Percentiles rank a stretch among this genome's conserved stretches.
Evolutionary conservation across 2,888 invertebrate genomes (phyloP).

Genomic region (Patella caerulea): DNA sequence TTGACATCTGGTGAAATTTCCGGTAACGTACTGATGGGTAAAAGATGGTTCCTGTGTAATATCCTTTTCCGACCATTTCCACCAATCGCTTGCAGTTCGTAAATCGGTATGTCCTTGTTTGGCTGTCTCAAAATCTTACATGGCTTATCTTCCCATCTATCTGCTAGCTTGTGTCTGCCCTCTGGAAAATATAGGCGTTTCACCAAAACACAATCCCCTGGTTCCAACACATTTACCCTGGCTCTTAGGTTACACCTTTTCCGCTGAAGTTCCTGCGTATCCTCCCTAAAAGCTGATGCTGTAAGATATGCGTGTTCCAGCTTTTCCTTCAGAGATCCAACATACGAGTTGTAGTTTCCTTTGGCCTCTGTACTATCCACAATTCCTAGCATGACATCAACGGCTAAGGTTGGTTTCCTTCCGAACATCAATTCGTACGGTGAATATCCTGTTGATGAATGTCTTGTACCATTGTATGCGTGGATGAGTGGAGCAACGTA

Average conservation of each 20-base stretch:
- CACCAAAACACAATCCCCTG: not conserved
- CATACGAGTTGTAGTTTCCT: not conserved
- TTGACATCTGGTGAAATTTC: not conserved
- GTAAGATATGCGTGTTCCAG: not conserved
- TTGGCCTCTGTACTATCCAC: not conserved
- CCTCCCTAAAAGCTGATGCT: not conserved
- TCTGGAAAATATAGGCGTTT: not conserved
- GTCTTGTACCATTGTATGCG: not conserved
- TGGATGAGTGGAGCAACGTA: too few species aligned
- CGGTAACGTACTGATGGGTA: not conserved
- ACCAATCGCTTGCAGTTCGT: not conserved
- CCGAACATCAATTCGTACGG: conserved; percentile 3
- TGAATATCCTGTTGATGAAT: not conserved
- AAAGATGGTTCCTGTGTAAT: not conserved
- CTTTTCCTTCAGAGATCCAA: not conserved
- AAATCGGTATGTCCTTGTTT: too few species aligned
- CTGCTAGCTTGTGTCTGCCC: not conserved
- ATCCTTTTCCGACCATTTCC: not conserved
- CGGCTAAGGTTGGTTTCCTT: not conserved
- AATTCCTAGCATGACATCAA: not conserved
- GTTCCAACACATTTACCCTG: not conserved
- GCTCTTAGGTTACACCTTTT: not conserved
- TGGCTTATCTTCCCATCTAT: too few species aligned
- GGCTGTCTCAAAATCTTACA: too few species aligned
- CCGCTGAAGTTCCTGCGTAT: not conserved